Evolutionary conservation across 2,113 vertebrate species (phyloP).

Genomic region (Paramisgurnus dabryanus): DNA sequence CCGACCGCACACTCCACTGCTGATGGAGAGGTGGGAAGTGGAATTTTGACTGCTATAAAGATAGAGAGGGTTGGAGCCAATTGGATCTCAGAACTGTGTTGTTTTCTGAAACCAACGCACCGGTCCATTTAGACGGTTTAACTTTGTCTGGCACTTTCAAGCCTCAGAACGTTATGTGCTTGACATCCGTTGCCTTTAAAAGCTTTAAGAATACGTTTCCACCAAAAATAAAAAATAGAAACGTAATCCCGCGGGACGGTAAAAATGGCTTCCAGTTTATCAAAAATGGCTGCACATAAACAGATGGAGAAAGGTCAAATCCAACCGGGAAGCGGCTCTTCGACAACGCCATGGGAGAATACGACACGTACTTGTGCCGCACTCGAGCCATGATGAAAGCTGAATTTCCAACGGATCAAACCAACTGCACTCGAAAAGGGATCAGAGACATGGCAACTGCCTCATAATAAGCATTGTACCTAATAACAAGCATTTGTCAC

Average conservation of each 20-base stretch:
- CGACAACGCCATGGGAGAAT: conserved; percentile 19
- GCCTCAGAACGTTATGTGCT: conserved; percentile 13
- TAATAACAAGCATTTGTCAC: background rate
- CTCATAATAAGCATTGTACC: conserved; percentile 8
- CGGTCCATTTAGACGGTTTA: conserved; percentile 52
- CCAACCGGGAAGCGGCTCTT: background rate
- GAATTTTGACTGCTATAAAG: conserved; percentile 42
- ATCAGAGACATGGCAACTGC: conserved; percentile 14
- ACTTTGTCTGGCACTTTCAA: conserved; percentile 38
- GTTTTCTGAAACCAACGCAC: conserved; percentile 1
- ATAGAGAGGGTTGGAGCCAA: conserved; percentile 5
- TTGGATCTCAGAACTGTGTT: conserved; percentile 31
- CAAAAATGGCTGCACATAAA: conserved; percentile 14
- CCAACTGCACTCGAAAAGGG: background rate
- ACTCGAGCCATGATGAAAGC: conserved; percentile 7
- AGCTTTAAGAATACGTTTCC: conserved; percentile 21
- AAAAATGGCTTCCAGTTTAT: conserved; percentile 37
- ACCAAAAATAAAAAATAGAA: background rate
- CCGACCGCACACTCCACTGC: conserved; percentile 25
- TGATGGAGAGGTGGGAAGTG: conserved; percentile 52
- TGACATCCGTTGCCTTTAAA: conserved; percentile 30
- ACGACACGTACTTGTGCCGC: background rate
- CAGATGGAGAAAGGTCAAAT: conserved; percentile 44
- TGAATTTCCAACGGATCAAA: conserved; percentile 11
- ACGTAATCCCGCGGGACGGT: conserved; percentile 3